A percentile compares a stretch with the other conserved stretches of the same genome.
phyloP scores from a whole-genome alignment of 2,113 vertebrate genomes.

The Thryonomys swinderianus region DNA sequence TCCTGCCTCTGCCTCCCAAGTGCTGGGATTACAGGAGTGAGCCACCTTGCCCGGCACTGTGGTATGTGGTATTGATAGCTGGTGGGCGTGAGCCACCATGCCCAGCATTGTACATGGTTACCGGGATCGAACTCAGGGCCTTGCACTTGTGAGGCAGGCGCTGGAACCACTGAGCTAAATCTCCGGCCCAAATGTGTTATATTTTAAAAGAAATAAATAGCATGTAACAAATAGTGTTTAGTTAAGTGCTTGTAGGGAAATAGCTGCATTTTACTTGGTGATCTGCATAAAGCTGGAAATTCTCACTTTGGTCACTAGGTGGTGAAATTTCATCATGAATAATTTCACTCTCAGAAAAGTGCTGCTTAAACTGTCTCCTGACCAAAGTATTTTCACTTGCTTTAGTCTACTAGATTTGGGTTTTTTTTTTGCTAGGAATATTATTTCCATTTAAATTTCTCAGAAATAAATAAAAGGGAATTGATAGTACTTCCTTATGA shows the following conservation, averaged over 20 bases:
- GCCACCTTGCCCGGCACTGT: no score
- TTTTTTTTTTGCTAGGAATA: not conserved
- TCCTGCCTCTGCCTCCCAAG: no score
- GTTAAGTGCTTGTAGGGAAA: not conserved
- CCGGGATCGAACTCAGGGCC: no score
- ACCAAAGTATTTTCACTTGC: not conserved
- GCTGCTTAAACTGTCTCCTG: not conserved
- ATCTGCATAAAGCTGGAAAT: not conserved
- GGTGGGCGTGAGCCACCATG: no score
- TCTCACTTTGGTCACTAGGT: not conserved
- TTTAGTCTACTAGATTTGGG: not conserved
- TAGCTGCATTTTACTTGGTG: not conserved
- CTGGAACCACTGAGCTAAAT: no score
- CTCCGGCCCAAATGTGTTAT: no score
- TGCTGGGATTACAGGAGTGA: no score
- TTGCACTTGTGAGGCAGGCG: no score
- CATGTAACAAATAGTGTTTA: no score
- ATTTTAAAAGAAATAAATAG: not conserved
- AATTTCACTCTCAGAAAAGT: not conserved
- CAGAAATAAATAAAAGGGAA: not conserved
- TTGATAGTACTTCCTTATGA: fast-evolving
- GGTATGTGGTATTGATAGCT: no score
- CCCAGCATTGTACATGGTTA: no score
- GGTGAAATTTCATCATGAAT: not conserved
- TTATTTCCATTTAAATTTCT: not conserved